Conservation (phyloP, 2,113 vertebrate genomes). For the Panthera leo region DNA sequence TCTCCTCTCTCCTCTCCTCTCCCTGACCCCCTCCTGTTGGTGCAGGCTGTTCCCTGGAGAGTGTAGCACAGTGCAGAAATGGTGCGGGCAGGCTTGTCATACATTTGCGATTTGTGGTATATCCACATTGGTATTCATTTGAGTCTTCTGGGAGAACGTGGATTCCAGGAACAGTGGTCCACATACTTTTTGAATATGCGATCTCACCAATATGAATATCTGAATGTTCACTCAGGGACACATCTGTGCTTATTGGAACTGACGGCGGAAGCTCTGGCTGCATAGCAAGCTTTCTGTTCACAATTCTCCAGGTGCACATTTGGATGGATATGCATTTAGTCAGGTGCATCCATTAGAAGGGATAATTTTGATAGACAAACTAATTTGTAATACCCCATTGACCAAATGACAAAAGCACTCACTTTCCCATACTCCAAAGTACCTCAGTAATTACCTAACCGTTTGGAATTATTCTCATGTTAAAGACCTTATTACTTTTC, state of each 20-base stretch:
- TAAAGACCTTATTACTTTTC: conserved; percentile 24
- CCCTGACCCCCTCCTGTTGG: background rate
- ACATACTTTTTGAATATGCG: background rate
- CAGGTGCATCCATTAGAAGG: background rate
- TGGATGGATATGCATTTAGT: background rate
- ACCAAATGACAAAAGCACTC: conserved; percentile 39
- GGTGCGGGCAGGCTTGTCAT: background rate
- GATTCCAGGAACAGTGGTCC: background rate
- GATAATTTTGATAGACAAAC: conserved; percentile 37
- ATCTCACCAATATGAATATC: background rate
- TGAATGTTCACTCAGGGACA: background rate
- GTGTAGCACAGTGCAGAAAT: accelerated
- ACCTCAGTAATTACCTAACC: conserved; percentile 15
- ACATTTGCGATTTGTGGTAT: background rate
- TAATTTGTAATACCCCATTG: conserved; percentile 3
- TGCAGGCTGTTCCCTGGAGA: background rate
- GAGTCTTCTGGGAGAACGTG: background rate
- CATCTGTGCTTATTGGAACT: background rate
- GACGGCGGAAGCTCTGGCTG: background rate
- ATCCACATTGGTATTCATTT: background rate
- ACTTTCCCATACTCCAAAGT: background rate
- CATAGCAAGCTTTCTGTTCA: background rate
- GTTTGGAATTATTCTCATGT: conserved; percentile 12
- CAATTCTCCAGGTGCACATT: background rate
- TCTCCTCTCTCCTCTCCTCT: background rate